These are phyloP conservation scores for Cairina moschata DNA, from an alignment of 2,113 vertebrate genomes.

Conservation along the genomic window DNA sequence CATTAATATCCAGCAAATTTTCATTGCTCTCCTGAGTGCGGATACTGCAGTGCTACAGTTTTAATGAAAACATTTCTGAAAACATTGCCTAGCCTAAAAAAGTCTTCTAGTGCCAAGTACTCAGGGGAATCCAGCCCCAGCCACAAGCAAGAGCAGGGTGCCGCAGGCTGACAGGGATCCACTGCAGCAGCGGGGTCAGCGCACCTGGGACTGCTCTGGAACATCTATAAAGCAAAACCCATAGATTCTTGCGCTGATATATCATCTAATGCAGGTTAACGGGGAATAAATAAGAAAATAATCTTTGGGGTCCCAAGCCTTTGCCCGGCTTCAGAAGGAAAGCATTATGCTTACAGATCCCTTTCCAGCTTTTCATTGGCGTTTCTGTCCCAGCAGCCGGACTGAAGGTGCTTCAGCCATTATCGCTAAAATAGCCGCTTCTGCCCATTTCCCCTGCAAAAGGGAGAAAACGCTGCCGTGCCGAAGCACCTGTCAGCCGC, in stretches of 20 bases:
- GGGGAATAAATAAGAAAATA: background rate
- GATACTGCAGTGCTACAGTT: background rate
- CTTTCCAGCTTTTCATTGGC: background rate
- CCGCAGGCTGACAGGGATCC: background rate
- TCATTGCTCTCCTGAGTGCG: background rate
- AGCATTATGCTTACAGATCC: background rate
- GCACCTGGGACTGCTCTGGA: background rate
- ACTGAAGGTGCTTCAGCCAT: rapidly evolving
- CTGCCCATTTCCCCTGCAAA: no score
- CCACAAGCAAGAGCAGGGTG: rapidly evolving
- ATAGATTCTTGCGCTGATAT: background rate
- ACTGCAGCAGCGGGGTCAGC: background rate
- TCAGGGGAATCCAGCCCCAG: background rate
- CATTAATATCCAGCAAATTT: background rate
- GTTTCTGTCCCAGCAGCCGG: background rate
- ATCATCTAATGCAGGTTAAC: background rate
- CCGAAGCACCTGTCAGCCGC: background rate
- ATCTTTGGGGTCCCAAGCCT: background rate
- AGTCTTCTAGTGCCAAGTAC: background rate
- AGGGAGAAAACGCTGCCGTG: background rate
- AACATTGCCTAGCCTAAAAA: background rate
- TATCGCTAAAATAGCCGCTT: rapidly evolving
- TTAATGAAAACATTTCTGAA: background rate
- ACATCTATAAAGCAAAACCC: background rate
- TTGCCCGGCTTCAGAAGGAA: background rate